Percentiles rank a stretch among this genome's conserved stretches.
Evolutionary conservation across 1,140 invertebrate species (phyloP).

Genomic region (Anastatus disparis): DNA sequence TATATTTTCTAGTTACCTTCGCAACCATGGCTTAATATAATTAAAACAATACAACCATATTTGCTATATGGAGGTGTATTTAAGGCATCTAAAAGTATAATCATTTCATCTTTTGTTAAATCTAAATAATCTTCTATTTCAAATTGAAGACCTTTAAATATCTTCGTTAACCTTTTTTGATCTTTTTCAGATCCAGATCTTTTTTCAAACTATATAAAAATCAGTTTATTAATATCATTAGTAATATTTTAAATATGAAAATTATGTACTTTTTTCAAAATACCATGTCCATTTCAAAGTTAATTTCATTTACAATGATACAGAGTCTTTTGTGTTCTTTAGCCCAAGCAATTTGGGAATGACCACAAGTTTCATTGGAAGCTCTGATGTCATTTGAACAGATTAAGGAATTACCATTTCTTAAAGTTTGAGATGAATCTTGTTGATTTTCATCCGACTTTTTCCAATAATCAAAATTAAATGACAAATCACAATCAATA

Average conservation of each 20-base stretch:
- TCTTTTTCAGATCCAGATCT: constrained; percentile 23
- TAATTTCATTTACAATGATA: constrained; percentile 25
- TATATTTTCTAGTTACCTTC: constrained; percentile 15
- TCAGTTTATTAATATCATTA: not conserved
- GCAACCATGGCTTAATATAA: constrained; percentile 35
- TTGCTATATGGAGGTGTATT: constrained; percentile 4
- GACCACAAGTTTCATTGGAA: not conserved
- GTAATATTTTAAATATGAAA: not conserved
- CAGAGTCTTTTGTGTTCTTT: constrained; percentile 15
- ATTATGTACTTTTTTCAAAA: not conserved
- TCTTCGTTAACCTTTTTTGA: constrained; percentile 11
- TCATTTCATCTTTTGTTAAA: constrained; percentile 23
- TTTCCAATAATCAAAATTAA: constrained; percentile 31
- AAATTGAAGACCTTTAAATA: constrained; percentile 27
- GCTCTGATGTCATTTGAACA: not conserved
- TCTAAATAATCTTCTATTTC: constrained; percentile 16
- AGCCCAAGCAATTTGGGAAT: not conserved
- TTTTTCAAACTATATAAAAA: not conserved
- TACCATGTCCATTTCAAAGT: constrained; percentile 3
- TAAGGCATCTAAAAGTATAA: constrained; percentile 6
- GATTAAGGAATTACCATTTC: not conserved
- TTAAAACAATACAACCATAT: constrained; percentile 32
- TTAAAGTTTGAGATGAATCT: not conserved
- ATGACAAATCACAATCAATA: constrained; percentile 13
- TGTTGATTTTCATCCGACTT: not conserved